phyloP scores from a whole-genome alignment of 2,888 invertebrate species.

The Eristalis intricaria region DNA sequence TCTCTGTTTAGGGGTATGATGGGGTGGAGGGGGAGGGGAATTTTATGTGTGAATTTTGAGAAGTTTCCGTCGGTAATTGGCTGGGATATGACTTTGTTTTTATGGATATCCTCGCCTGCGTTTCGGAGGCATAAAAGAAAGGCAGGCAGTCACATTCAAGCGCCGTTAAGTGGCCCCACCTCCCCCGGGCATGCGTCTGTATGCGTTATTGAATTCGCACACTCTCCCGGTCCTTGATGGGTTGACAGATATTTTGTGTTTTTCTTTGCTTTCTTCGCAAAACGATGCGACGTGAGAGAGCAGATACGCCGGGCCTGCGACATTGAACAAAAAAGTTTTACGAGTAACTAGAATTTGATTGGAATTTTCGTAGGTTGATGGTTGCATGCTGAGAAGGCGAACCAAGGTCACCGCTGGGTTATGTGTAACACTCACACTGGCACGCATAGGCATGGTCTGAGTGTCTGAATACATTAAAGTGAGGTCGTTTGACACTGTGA shows the following conservation, averaged over 20 bases:
- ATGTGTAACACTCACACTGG: slow-evolving; percentile 10
- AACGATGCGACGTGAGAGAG: neutral
- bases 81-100: slow-evolving; percentile 5
- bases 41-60: slow-evolving; percentile 1
- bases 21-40: neutral
- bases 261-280: neutral
- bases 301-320: neutral
- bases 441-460: neutral
- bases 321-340: slow-evolving; percentile 41
- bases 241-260: neutral
- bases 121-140: neutral
- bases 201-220: neutral
- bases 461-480: slow-evolving; percentile 36
- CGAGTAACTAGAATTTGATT: slow-evolving; percentile 33
- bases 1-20: too few species aligned
- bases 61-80: slow-evolving; percentile 8
- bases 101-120: slow-evolving; percentile 1
- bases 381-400: slow-evolving; percentile 45
- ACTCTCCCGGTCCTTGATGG: slow-evolving; percentile 8
- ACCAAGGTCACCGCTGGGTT: slow-evolving; percentile 39
- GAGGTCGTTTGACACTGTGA: slow-evolving; percentile 20
- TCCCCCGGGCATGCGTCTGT: neutral
- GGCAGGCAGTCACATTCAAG: neutral
- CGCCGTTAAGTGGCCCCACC: neutral
- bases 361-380: slow-evolving; percentile 46